Evolutionary conservation across 1,140 invertebrate genomes (phyloP).

Genomic region (Drosophila prosaltans): DNA sequence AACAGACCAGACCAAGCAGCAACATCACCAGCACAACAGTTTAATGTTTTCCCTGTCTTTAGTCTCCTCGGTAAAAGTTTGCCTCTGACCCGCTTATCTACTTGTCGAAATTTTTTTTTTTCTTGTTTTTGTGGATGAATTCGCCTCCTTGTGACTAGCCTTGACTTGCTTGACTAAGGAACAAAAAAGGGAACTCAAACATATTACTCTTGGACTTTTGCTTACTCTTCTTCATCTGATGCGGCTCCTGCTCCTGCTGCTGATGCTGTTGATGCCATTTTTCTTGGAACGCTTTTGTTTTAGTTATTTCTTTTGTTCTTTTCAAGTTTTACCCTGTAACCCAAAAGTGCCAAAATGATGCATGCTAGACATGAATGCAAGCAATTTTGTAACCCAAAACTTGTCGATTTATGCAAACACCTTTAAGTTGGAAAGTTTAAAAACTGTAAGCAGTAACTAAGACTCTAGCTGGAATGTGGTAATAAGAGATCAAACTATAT

Average conservation of each 20-base stretch:
- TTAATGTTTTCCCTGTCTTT: conserved; percentile 55
- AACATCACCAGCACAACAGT: conserved; percentile 65
- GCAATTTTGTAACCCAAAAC: too few relatives aligned
- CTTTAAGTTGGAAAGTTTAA: too few relatives aligned
- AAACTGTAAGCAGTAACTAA: too few relatives aligned
- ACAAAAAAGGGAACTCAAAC: conserved; percentile 53
- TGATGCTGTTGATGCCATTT: conserved; percentile 35
- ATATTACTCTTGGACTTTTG: conserved; percentile 71
- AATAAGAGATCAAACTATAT: too few relatives aligned
- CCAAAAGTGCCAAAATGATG: background rate
- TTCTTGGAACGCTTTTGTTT: conserved; percentile 64
- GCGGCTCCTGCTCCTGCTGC: background rate
- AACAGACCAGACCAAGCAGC: conserved; percentile 3
- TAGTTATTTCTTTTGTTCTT: conserved; percentile 66
- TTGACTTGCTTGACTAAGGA: conserved; percentile 20
- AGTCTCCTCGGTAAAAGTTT: conserved; percentile 18
- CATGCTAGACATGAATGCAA: too few relatives aligned
- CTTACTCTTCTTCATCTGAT: conserved; percentile 47
- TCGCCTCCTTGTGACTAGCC: conserved; percentile 31
- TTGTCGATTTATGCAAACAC: background rate
- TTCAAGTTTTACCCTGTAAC: conserved; percentile 11
- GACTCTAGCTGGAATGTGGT: too few relatives aligned
- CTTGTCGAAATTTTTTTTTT: conserved; percentile 60
- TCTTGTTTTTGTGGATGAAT: conserved; percentile 19
- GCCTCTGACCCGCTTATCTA: conserved; percentile 51